A percentile compares a stretch with the other conserved stretches of the same genome.
phyloP scores from a whole-genome alignment of 2,888 invertebrate species.

The Barypeithes pellucidus region DNA sequence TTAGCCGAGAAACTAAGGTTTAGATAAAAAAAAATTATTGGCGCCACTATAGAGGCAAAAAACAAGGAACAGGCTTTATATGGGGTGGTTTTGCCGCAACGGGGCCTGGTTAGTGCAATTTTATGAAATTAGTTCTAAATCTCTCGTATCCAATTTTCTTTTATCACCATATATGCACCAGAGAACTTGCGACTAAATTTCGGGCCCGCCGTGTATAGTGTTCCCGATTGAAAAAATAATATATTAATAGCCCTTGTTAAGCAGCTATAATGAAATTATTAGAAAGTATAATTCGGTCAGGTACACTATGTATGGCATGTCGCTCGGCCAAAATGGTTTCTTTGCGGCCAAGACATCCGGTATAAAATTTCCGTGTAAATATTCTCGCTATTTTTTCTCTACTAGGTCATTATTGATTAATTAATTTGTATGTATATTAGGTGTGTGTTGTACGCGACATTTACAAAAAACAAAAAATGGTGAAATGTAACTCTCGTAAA shows the following conservation, averaged over 20 bases:
- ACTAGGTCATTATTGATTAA: constrained; percentile 52
- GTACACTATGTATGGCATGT: constrained; percentile 1
- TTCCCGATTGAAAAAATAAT: not conserved
- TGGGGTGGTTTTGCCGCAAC: constrained; percentile 16
- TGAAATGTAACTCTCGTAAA: constrained; percentile 50
- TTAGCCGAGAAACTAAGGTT: constrained; percentile 20
- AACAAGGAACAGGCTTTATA: constrained; percentile 31
- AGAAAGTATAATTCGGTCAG: constrained; percentile 7
- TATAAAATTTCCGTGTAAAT: constrained; percentile 52
- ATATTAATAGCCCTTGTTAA: constrained; percentile 8
- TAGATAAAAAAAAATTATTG: constrained; percentile 16
- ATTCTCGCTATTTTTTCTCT: constrained; percentile 52
- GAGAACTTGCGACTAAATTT: constrained; percentile 9
- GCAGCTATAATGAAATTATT: constrained; percentile 22
- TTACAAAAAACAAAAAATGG: constrained; percentile 49
- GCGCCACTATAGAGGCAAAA: constrained; percentile 32
- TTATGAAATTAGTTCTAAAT: constrained; percentile 1
- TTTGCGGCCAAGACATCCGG: constrained; percentile 18
- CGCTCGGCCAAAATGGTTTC: not conserved
- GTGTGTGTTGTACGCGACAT: constrained; percentile 53
- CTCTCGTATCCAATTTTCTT: not conserved
- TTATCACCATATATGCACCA: not conserved
- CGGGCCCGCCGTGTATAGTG: not conserved
- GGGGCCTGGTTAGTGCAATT: constrained; percentile 5
- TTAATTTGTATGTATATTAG: constrained; percentile 54